Percentiles rank a stretch among this genome's conserved stretches.
phyloP scores from a whole-genome alignment of 2,888 invertebrate species.

The Allophyes oxyacanthae region DNA sequence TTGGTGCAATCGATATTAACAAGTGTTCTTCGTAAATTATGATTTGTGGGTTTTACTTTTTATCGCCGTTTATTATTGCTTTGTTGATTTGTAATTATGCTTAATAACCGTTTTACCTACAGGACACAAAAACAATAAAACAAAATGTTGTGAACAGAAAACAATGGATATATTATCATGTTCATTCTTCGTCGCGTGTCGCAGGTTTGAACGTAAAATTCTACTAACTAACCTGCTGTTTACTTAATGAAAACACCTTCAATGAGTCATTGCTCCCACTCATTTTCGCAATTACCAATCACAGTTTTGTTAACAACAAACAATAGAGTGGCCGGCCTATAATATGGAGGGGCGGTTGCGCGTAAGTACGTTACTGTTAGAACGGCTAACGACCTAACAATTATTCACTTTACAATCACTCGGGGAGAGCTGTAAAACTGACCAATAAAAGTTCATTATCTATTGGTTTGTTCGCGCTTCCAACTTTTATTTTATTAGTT shows the following conservation, averaged over 20 bases:
- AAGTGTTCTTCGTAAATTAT: slow-evolving; percentile 57
- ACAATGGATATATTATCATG: no score
- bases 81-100: slow-evolving; percentile 14
- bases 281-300: slow-evolving; percentile 61
- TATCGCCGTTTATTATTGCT: slow-evolving; percentile 29
- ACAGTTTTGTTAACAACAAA: slow-evolving; percentile 56
- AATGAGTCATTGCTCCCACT: slow-evolving; percentile 53
- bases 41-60: slow-evolving; percentile 41
- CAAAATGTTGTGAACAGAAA: neutral
- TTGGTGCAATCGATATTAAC: slow-evolving; percentile 69
- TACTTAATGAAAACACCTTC: slow-evolving; percentile 38
- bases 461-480: slow-evolving; percentile 86
- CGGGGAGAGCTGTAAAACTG: slow-evolving; percentile 86
- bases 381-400: slow-evolving; percentile 49
- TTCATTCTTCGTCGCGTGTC: no score
- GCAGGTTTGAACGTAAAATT: slow-evolving; percentile 12
- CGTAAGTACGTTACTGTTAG: slow-evolving; percentile 39
- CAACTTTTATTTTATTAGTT: slow-evolving; percentile 88
- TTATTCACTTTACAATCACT: slow-evolving; percentile 78
- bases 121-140: slow-evolving; percentile 11
- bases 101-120: slow-evolving; percentile 8
- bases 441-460: slow-evolving; percentile 90
- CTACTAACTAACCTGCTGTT: slow-evolving; percentile 24
- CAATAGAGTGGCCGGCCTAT: slow-evolving; percentile 51
- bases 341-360: slow-evolving; percentile 49